Evolutionary conservation across 1,140 invertebrate genomes (phyloP), one percentile per base, ranked within the genome.

Genomic region (Orchestia grillus): DNA sequence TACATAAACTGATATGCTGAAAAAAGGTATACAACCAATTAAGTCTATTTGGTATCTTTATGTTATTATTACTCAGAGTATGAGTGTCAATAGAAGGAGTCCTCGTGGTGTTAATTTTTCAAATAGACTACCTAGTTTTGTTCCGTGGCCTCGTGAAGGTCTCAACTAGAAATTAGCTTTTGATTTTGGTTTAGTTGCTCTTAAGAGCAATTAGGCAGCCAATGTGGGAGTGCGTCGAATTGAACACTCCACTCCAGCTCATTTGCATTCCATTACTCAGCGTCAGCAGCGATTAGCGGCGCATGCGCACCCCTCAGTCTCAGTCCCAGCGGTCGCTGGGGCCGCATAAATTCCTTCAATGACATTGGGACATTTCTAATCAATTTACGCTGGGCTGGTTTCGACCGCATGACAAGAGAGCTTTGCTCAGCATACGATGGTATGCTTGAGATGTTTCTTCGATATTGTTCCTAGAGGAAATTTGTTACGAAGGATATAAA

Each of bases 141-240:
- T n/a, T n/a, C n/a, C n/a, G n/a, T n/a, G n/a, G n/a, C n/a, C n/a
- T n/a, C n/a, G n/a, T n/a, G n/a, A 92, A 92, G 41, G 36, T 92
- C 41, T 88, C 87, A 91, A 91, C 41, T 42, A 77, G 88, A 42
- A 91, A 94, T 94, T 47, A 94, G 92, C 92, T 47, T 94, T 45
- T 94, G 92, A 94, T 94, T 94, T 44, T n/a, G 44, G 92, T 44
- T 40, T n/a, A 44, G 92, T 45, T 6, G 44, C 44, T 28, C 44
- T 8, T 47, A 19, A 42, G 16, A 6, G 15, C 44, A 44, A 47
- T 94, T 94, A 94, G 92, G 40, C 19, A 44, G 43, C 41, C 4
- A 8, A 87, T 36, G 8, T 87, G 87, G 87, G 88, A 90, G 88
- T 36, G 41, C 88, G 41, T 90, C 8, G 88, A 44, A 90, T 90